Evolutionary conservation across 1,140 invertebrate species (phyloP), one percentile per base, ranked within the genome.

Genomic region (Halesus radiatus): DNA sequence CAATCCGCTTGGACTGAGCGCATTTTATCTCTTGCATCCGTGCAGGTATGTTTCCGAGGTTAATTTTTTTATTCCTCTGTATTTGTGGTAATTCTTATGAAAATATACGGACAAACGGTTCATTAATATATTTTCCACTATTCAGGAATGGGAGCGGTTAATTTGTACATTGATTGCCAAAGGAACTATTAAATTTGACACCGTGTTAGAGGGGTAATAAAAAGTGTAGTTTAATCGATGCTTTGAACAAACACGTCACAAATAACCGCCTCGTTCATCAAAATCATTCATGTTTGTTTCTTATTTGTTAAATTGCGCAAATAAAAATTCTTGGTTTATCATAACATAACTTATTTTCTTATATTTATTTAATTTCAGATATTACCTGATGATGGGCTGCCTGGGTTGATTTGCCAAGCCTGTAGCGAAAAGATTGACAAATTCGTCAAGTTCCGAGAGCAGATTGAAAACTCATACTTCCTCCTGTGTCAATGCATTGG

Each of bases 381-480:
- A 29, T 50, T 78, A 54, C 74, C 80, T 3, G 80, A 77, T 16
- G 80, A 81, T 53, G 80, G 75, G 15, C 26, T 81, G 7, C 80
- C 80, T 0, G 68, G 68, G 18, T 53, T 72, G 26, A 60, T 81
- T 5, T 81, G 80, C 26, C 54, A 74, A 16, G 16, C 23, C 10
- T 81, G 80, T 22, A 32, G 32, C 0, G 60, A 77, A 8, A 72
- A 73, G 70, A 32, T 81, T 22, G 75, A 81, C 15, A 73, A 78
- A 18, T 81, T 78, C 45, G 53, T 76, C 52, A 81, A 81, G 58
- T 81, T 81, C 68, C 23, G 68, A 18, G 68, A 78, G 20, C 80
- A 81, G 58, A 78, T 81, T 32, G 80, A 81, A 32, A 73, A 72
- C 23, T 78, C 74, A 13, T 68, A 80, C 50, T 76, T 22, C 64